These are phyloP conservation scores for Coturnix japonica DNA, from an alignment of 2,113 vertebrate genomes.

Conservation along the genomic window DNA sequence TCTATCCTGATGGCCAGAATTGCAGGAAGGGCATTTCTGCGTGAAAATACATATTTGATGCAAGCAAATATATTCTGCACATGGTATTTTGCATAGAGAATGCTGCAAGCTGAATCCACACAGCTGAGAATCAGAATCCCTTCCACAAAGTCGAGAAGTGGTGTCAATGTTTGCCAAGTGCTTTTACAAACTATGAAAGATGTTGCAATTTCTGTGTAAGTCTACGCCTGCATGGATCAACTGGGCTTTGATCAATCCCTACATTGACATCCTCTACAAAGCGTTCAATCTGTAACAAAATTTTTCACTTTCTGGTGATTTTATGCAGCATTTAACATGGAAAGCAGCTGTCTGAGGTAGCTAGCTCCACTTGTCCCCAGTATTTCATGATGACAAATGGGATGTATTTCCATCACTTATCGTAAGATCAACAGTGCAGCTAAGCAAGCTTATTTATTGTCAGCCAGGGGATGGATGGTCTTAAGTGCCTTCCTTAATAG, in stretches of 20 bases:
- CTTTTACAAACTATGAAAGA: background rate
- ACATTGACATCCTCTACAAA: background rate
- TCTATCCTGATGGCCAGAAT: background rate
- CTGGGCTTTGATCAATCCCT: background rate
- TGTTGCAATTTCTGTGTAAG: background rate
- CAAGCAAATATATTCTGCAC: fast-evolving
- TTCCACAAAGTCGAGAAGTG: fast-evolving
- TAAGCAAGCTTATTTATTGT: conserved; percentile 62
- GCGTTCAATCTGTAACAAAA: background rate
- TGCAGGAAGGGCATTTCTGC: conserved; percentile 13
- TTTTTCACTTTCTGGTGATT: conserved; percentile 9
- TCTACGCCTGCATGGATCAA: background rate
- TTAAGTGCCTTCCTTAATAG: conserved; percentile 41
- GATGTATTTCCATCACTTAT: conserved; percentile 49
- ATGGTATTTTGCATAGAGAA: background rate
- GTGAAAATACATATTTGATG: background rate
- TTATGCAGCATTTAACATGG: background rate
- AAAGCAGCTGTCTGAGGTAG: conserved; percentile 25
- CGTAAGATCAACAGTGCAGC: conserved; percentile 44
- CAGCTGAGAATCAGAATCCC: background rate
- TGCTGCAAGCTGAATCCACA: background rate
- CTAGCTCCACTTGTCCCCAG: background rate
- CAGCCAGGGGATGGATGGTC: conserved; percentile 21
- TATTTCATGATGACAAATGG: conserved; percentile 56
- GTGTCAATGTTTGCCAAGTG: background rate